Evolutionary conservation across 2,888 invertebrate genomes (phyloP).

Genomic region (Metalampra italica): DNA sequence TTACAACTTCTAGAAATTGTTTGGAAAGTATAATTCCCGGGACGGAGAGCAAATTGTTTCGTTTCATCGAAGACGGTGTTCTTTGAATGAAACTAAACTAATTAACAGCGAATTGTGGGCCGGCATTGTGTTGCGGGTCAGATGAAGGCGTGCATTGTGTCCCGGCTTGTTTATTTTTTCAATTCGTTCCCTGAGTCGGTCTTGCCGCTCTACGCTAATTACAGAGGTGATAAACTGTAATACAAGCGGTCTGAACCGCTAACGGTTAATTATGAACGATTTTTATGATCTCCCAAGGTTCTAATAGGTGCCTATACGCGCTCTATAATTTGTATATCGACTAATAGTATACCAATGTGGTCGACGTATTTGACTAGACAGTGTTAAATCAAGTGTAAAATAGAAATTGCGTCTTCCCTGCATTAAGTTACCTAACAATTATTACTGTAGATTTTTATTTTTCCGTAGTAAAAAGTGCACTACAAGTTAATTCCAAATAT

Average conservation of each 20-base stretch:
- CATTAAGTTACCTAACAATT: no score
- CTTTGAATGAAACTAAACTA: slow-evolving; percentile 56
- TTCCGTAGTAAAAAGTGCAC: no score
- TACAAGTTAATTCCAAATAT: no score
- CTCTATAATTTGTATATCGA: slow-evolving; percentile 1
- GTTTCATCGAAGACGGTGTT: slow-evolving; percentile 47
- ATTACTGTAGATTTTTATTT: no score
- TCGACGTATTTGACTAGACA: background rate
- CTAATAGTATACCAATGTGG: background rate
- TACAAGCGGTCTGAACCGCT: slow-evolving; percentile 31
- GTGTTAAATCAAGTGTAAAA: no score
- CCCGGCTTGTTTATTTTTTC: slow-evolving; percentile 59
- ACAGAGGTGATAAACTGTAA: slow-evolving; percentile 48
- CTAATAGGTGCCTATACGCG: slow-evolving; percentile 16
- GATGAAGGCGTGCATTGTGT: slow-evolving; percentile 67
- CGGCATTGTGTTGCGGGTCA: slow-evolving; percentile 59
- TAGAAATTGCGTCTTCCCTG: no score
- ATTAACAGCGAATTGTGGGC: slow-evolving; percentile 64
- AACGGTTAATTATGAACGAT: slow-evolving; percentile 35
- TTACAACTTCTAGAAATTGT: background rate
- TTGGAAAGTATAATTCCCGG: slow-evolving; percentile 3
- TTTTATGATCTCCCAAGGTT: slow-evolving; percentile 25
- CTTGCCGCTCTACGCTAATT: slow-evolving; percentile 41
- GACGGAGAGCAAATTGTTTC: slow-evolving; percentile 31
- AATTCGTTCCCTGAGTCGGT: slow-evolving; percentile 46